Evolutionary conservation across 2,888 invertebrate genomes (phyloP).

Genomic region (Microchrysa polita): DNA sequence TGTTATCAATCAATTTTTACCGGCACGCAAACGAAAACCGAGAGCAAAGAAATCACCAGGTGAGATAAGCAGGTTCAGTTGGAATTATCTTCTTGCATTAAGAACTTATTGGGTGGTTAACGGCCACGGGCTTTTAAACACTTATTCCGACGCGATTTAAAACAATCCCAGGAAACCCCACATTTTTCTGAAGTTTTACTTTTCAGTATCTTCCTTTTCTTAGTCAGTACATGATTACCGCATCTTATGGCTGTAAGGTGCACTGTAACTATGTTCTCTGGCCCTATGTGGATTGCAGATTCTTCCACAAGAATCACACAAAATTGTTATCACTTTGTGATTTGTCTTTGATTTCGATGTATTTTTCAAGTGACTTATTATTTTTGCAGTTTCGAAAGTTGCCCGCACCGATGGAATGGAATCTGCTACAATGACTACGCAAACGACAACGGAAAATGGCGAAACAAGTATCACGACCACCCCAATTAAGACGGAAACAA

Average conservation of each 20-base stretch:
- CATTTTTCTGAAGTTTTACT: neutral
- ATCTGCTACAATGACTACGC: constrained; percentile 54
- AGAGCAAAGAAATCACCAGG: constrained; percentile 64
- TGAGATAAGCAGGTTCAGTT: too few species aligned
- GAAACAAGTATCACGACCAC: constrained; percentile 56
- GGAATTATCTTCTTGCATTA: too few species aligned
- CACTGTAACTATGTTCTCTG: neutral
- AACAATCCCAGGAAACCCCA: neutral
- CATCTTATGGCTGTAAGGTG: too few species aligned
- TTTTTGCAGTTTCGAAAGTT: constrained; percentile 57
- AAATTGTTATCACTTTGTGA: too few species aligned
- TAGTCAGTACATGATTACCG: too few species aligned
- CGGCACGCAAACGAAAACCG: constrained; percentile 67
- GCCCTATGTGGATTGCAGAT: neutral
- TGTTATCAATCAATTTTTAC: constrained; percentile 66
- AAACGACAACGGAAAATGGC: constrained; percentile 49
- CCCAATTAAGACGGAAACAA: constrained; percentile 54
- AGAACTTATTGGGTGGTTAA: too few species aligned
- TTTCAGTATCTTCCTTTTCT: neutral
- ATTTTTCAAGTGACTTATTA: too few species aligned
- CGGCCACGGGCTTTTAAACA: neutral
- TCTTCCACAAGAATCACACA: too few species aligned
- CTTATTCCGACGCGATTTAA: neutral
- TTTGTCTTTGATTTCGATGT: too few species aligned
- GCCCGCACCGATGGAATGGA: constrained; percentile 63